Evolutionary conservation across 2,888 invertebrate species (phyloP).

Genomic region (Agonopterix alstromeriana): DNA sequence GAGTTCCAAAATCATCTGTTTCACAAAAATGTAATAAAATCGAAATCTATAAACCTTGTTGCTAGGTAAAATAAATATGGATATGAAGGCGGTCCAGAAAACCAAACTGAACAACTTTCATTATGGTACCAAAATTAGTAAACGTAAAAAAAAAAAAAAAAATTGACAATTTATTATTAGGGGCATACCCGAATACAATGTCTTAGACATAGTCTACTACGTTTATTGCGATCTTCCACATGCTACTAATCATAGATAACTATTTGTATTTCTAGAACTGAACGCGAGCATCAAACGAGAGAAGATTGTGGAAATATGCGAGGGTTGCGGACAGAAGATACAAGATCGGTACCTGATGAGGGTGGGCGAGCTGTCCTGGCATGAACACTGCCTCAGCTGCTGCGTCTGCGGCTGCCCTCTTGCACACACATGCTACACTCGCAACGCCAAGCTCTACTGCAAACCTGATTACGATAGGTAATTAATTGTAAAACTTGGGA

Average conservation of each 20-base stretch:
- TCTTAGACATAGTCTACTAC: background rate
- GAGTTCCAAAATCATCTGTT: too few species aligned
- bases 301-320: constrained; percentile 92
- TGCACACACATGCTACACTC: constrained; percentile 94
- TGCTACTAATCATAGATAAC: constrained; percentile 42
- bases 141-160: too few species aligned
- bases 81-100: too few species aligned
- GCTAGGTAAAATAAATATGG: too few species aligned
- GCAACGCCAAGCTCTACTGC: constrained; percentile 96
- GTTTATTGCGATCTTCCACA: constrained; percentile 23
- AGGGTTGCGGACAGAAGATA: constrained; percentile 96
- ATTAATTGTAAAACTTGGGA: background rate
- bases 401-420: constrained; percentile 94
- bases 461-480: constrained; percentile 98
- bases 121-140: too few species aligned
- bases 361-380: constrained; percentile 96
- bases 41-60: too few species aligned
- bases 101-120: too few species aligned
- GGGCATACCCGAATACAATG: too few species aligned
- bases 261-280: constrained; percentile 41
- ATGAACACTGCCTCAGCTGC: constrained; percentile 97
- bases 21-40: too few species aligned
- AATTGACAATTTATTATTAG: too few species aligned
- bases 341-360: constrained; percentile 96
- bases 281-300: constrained; percentile 83